Percentiles rank a stretch among this genome's conserved stretches.
These are phyloP conservation scores for Syrista parreyssii DNA, from an alignment of 2,888 invertebrate species.

Conservation along the genomic window DNA sequence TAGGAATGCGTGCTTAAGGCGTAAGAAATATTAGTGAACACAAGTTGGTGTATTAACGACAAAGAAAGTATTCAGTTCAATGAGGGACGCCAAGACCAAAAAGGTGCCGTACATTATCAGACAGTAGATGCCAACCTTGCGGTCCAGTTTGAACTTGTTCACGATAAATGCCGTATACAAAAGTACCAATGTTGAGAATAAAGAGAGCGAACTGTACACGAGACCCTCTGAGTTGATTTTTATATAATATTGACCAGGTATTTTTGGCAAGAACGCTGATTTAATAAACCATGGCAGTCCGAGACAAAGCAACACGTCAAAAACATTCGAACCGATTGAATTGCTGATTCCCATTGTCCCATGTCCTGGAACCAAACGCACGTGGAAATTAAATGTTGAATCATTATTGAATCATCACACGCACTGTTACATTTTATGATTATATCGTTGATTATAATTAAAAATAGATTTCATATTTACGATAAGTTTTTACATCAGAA, in stretches of 20 bases:
- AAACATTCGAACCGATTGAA: constrained; percentile 85
- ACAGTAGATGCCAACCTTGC: constrained; percentile 77
- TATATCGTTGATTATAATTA: not conserved
- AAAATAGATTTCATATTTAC: not conserved
- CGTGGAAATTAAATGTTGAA: constrained; percentile 10
- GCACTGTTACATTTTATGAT: constrained; percentile 35
- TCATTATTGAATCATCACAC: not conserved
- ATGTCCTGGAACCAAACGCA: constrained; percentile 69
- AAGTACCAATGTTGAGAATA: constrained; percentile 78
- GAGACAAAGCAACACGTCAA: constrained; percentile 82
- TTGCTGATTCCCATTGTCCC: constrained; percentile 85
- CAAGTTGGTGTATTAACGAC: constrained; percentile 80
- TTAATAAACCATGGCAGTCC: constrained; percentile 85
- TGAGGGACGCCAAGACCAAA: constrained; percentile 75
- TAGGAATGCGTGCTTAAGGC: not conserved
- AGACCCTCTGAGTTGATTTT: constrained; percentile 81
- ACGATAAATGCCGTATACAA: constrained; percentile 75
- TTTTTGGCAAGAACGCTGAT: constrained; percentile 72
- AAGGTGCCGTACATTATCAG: constrained; percentile 76
- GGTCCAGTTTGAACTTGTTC: constrained; percentile 78
- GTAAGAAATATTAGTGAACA: constrained; percentile 62
- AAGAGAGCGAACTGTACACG: constrained; percentile 79
- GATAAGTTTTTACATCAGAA: not conserved
- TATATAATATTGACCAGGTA: constrained; percentile 72
- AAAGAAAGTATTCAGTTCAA: constrained; percentile 83